Evolutionary conservation across 92 coral and sea anemone genomes (phyloP).

Genomic region (Plumapathes pennacea): DNA sequence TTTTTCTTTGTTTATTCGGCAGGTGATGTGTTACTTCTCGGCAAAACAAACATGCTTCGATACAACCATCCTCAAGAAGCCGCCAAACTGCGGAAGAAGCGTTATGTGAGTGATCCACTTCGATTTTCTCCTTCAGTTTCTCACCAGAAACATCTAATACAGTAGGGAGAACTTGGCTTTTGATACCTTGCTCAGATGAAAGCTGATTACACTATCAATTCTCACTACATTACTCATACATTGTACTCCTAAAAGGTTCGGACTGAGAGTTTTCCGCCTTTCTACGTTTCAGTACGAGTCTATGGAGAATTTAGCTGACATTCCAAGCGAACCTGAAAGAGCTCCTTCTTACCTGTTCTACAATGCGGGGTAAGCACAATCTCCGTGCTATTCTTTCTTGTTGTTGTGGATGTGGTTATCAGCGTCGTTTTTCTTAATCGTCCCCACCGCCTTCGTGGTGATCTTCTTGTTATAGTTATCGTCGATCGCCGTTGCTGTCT

Average conservation of each 20-base stretch:
- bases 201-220: no score
- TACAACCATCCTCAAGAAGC: conserved; percentile 99
- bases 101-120: conserved; percentile 69
- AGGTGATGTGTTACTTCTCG: conserved; percentile 94
- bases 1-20: background rate
- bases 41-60: conserved; percentile 94
- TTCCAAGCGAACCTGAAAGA: conserved; percentile 67
- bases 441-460: no score
- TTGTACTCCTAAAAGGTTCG: no score
- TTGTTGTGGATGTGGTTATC: no score
- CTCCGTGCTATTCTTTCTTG: no score
- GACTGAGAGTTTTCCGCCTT: background rate
- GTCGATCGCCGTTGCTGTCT: no score
- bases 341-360: conserved; percentile 93
- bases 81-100: conserved; percentile 89
- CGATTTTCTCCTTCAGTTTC: background rate
- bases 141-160: no score
- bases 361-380: conserved; percentile 85
- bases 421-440: no score
- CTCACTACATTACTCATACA: no score
- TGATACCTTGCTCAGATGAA: no score
- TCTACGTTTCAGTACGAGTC: conserved; percentile 67
- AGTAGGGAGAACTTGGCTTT: no score
- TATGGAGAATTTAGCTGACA: conserved; percentile 89
- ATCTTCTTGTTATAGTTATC: no score